phyloP scores from a whole-genome alignment of 1,140 invertebrate genomes.

The Dolichoris vasculosae region DNA sequence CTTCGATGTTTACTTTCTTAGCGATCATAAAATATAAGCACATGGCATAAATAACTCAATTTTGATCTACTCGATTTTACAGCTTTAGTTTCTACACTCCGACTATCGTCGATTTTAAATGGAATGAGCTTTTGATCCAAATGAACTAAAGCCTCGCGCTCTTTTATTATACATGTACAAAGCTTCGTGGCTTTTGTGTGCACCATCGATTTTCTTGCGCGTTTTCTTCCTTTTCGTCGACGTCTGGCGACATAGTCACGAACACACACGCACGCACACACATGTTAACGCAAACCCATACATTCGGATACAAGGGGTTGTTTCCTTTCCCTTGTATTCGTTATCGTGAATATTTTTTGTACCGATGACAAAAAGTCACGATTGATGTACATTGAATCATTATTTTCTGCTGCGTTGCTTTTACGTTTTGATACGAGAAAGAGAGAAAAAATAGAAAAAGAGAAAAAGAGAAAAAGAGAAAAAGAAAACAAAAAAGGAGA shows the following conservation, averaged over 20 bases:
- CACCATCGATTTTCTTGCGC: conserved; percentile 38
- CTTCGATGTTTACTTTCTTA: neutral
- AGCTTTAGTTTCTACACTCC: neutral
- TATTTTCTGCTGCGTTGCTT: neutral
- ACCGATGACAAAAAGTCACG: neutral
- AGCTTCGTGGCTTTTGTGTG: conserved; percentile 8
- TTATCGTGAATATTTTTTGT: neutral
- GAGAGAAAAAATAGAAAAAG: too few species aligned
- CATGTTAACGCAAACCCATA: neutral
- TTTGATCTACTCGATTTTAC: neutral
- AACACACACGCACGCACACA: neutral
- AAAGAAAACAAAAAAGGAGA: too few species aligned
- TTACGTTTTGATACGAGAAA: neutral
- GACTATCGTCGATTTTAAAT: neutral
- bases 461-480: too few species aligned
- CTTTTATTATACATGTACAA: neutral
- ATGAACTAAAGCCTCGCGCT: neutral
- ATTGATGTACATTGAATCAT: neutral
- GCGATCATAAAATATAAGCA: neutral
- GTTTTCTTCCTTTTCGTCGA: conserved; percentile 34
- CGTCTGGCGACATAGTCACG: conserved; percentile 18
- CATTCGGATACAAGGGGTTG: neutral
- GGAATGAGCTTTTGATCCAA: neutral
- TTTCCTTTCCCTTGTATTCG: neutral
- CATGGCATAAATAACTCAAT: neutral